phyloP scores from a whole-genome alignment of 2,113 vertebrate genomes.

The cat (Felis catus) region F.catus_Fca126_mat1.0 CM031419.1:155478501-155479000 shows the following conservation, averaged over 20 bases:
- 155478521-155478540: background rate
- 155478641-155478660: background rate
- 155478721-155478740: background rate
- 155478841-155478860: background rate
- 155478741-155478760: background rate
- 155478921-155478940: background rate
- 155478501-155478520: background rate
- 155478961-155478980: background rate
- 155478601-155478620: background rate
- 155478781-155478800: background rate
- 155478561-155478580: background rate
- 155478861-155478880: background rate
- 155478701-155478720: background rate
- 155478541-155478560: background rate
- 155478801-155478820: background rate
- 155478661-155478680: background rate
- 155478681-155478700: background rate
- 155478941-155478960: background rate
- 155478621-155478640: background rate
- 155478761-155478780: background rate
- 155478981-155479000: background rate
- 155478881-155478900: background rate
- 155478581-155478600: background rate
- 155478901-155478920: background rate
- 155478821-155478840: background rate